phyloP scores from a whole-genome alignment of 2,888 invertebrate genomes.

The Yponomeuta plumbellus region DNA sequence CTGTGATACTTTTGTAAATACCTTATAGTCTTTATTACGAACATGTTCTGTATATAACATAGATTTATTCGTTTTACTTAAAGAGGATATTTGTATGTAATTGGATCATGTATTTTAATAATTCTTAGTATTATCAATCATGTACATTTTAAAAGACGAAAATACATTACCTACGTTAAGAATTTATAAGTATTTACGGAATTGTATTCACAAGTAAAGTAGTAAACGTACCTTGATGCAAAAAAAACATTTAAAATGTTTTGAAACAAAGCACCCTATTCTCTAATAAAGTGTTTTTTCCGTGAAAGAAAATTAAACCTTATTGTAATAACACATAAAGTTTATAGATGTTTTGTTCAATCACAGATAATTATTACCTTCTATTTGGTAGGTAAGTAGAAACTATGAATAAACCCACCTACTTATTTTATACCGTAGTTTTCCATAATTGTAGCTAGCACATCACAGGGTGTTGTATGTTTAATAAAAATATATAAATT shows the following conservation, averaged over 20 bases:
- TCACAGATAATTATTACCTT: neutral
- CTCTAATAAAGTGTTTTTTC: neutral
- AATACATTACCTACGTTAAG: slow-evolving; percentile 17
- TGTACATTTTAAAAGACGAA: slow-evolving; percentile 20
- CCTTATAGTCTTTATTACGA: slow-evolving; percentile 27
- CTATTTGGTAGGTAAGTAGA: neutral
- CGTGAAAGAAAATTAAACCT: neutral
- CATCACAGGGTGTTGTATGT: slow-evolving; percentile 10
- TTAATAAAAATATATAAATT: neutral
- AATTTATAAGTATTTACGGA: slow-evolving; percentile 19
- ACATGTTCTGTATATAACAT: slow-evolving; percentile 8
- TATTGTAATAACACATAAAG: neutral
- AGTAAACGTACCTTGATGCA: too few relatives aligned
- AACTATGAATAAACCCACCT: neutral
- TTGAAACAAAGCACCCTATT: neutral
- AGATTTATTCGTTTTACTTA: neutral
- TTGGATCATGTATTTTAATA: neutral
- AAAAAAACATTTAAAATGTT: neutral
- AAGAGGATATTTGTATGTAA: slow-evolving; percentile 3
- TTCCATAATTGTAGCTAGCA: neutral
- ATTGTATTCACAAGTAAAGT: slow-evolving; percentile 10
- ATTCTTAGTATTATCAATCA: slow-evolving; percentile 19
- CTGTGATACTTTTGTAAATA: slow-evolving; percentile 67
- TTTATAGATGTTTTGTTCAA: neutral
- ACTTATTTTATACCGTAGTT: neutral